Evolutionary conservation across 2,113 vertebrate species (phyloP).

Genomic region (Helogale parvula): DNA sequence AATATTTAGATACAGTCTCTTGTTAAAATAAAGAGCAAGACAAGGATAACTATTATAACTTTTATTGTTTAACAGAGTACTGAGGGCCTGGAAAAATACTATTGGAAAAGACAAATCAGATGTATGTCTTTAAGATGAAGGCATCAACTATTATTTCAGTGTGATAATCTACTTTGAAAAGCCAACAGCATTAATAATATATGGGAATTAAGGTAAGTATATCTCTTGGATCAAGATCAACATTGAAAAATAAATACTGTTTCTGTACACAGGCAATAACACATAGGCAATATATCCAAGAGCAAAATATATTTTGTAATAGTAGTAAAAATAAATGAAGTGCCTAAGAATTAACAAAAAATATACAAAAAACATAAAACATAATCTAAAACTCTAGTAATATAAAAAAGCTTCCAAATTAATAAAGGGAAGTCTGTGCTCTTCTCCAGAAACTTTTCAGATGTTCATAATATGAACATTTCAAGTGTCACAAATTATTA

Average conservation of each 20-base stretch:
- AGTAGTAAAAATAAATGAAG: not conserved
- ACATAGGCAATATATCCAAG: not conserved
- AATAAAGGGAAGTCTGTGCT: not conserved
- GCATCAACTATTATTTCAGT: not conserved
- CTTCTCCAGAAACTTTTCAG: not conserved
- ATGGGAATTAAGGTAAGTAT: not conserved
- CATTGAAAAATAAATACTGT: not conserved
- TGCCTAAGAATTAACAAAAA: not conserved
- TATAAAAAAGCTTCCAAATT: not conserved
- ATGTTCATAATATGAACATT: not conserved
- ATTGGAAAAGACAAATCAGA: not conserved
- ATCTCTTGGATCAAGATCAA: not conserved
- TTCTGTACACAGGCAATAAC: not conserved
- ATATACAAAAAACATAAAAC: not conserved
- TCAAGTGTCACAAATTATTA: not conserved
- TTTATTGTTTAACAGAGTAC: not conserved
- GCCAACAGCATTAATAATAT: not conserved
- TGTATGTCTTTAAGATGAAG: not conserved
- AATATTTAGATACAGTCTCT: not conserved
- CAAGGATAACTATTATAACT: not conserved
- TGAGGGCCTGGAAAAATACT: not conserved
- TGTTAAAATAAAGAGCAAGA: slow-evolving; percentile 7
- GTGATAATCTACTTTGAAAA: not conserved
- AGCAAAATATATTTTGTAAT: not conserved
- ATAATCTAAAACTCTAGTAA: not conserved